Evolutionary conservation across 2,888 invertebrate species (phyloP).

Genomic region (Lamellibrachia satsuma): DNA sequence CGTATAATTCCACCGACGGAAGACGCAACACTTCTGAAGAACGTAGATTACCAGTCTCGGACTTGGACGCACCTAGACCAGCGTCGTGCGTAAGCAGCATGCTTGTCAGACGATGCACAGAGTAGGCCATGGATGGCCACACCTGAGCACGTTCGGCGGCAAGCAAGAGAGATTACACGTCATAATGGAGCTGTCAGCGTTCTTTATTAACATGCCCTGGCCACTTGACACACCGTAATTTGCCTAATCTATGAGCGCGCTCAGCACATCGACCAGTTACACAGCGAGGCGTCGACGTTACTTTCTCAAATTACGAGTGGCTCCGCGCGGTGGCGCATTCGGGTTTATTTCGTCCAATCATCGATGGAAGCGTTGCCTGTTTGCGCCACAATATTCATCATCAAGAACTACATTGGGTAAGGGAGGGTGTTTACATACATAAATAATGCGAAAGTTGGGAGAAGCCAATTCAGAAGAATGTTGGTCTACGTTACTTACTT

Average conservation of each 20-base stretch:
- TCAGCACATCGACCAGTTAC: neutral
- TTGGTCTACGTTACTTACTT: too few species aligned
- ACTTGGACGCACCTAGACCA: neutral
- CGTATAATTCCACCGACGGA: neutral
- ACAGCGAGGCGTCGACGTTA: neutral
- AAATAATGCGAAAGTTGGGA: too few species aligned
- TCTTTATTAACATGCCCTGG: conserved; percentile 13
- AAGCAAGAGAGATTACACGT: neutral
- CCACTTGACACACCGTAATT: neutral
- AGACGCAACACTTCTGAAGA: neutral
- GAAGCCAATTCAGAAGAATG: too few species aligned
- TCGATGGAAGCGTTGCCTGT: neutral
- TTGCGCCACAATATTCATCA: neutral
- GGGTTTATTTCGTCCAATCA: neutral
- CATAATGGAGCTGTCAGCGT: conserved; percentile 6
- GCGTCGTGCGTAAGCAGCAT: neutral
- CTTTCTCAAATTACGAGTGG: neutral
- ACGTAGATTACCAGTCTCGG: neutral
- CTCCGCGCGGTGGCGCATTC: neutral
- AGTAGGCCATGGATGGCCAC: neutral
- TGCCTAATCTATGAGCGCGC: conserved; percentile 3
- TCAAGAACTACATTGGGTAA: neutral
- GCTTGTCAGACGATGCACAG: neutral
- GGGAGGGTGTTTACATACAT: neutral
- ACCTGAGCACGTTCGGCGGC: conserved; percentile 1